Percentiles rank a stretch among this genome's conserved stretches.
Conservation (phyloP, 2,113 vertebrate genomes). For the Numenius arquata region DNA sequence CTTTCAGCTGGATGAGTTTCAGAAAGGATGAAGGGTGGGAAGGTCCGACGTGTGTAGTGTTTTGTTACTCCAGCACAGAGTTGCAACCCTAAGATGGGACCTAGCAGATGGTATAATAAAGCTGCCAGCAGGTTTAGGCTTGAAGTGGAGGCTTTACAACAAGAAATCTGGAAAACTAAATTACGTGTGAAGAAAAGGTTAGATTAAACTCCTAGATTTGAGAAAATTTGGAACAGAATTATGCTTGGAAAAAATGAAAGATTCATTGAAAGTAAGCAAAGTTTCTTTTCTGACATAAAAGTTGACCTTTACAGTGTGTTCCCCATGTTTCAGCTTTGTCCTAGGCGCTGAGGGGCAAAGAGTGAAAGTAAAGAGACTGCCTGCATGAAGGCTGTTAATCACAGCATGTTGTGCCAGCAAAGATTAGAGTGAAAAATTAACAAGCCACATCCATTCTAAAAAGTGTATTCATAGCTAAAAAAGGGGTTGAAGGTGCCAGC, state of each 20-base stretch:
- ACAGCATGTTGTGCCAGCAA: neutral
- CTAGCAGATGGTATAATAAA: conserved; percentile 19
- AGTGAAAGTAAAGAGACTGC: neutral
- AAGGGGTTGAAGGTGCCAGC: neutral
- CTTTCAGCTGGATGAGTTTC: neutral
- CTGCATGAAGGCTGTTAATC: neutral
- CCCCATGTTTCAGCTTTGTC: neutral
- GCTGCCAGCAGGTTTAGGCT: neutral
- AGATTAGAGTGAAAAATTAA: neutral
- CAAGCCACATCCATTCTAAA: neutral
- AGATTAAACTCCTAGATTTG: neutral
- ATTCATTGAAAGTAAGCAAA: neutral
- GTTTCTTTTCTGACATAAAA: neutral
- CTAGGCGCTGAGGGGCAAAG: neutral
- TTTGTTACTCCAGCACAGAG: neutral
- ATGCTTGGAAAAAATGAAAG: neutral
- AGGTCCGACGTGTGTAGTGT: accelerated
- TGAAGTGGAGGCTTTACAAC: neutral
- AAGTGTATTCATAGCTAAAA: neutral
- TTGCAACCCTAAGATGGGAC: neutral
- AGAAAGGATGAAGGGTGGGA: neutral
- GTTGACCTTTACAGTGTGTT: neutral
- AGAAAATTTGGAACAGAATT: neutral
- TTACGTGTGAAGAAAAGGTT: neutral
- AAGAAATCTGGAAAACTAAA: conserved; percentile 6